Evolutionary conservation across 2,113 vertebrate genomes (phyloP), one percentile per base, ranked within the genome.

Genomic region (Amazona guildingii): DNA sequence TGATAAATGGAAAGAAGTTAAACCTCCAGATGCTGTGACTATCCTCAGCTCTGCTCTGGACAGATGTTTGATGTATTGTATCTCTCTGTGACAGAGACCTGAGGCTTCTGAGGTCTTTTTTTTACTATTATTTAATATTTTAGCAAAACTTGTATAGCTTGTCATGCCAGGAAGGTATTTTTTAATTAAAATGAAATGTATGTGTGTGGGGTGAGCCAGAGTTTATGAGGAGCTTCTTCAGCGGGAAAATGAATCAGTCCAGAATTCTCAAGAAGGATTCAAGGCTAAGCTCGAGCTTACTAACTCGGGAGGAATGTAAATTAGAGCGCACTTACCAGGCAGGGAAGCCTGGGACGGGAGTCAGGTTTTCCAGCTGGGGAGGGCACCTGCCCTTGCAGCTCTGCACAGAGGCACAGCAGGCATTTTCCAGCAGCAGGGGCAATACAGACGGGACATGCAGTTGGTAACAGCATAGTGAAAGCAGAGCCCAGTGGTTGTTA

Each of bases 101-200:
- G 95, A 96, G 96, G 92, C 88, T 96, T 95, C 82, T 88, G 68
- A 96, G 85, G 55, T 63, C 1, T 5, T 90, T 92, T 88, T 95
- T 87, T 73, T 54, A 57, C 44, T 46, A 93, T 94, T 96, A 91
- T 96, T 96, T 94, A 92, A 94, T 95, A 96, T 96, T 96, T 97
- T 96, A 92, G 61, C 15, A 67, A 94, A 96, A 96, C 95, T 91
- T 93, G 96, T 84, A 96, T 88, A 82, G 88, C 95, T 94, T 96
- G 95, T 96, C 90, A 75, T 96, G 90, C 92, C 94, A 96, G 92
- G 90, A 86, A 97, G 76, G 94, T 96, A 96, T 97, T 96, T 97
- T 97, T 96, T 96, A 96, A 97, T 97, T 95, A 97, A 96, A 95
- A 94, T 83, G 76, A 97, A 96, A 97, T 95, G 95, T 84, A 95